Conservation (phyloP, 1,140 invertebrate species). For the Bombus consobrinus region DNA sequence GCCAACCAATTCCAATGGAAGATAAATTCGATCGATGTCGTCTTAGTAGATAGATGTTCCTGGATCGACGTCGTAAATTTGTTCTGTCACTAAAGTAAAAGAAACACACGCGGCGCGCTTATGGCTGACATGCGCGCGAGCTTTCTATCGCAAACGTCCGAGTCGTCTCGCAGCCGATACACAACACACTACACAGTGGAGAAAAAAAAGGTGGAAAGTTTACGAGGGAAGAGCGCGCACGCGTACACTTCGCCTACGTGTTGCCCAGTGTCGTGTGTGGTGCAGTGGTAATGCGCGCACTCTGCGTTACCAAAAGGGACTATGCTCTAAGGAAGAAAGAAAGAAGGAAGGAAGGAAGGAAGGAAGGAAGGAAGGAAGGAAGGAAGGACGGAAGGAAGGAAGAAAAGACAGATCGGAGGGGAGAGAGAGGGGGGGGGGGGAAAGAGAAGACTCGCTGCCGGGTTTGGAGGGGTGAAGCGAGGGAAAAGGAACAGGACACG, state of each 20-base stretch:
- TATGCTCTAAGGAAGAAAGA: background rate
- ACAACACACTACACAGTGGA: background rate
- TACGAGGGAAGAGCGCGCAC: background rate
- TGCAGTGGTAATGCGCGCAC: conserved; percentile 12
- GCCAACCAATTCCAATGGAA: background rate
- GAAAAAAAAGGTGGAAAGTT: background rate
- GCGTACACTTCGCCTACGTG: background rate
- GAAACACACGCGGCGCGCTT: conserved; percentile 10
- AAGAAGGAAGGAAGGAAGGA: conserved; percentile 3
- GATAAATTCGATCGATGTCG: background rate
- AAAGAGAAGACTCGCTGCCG: accelerated
- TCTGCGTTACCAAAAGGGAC: conserved; percentile 28
- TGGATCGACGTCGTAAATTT: background rate
- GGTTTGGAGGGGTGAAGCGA: background rate
- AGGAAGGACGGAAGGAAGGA: too few relatives aligned
- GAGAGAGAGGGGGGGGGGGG: too few relatives aligned
- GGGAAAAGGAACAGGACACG: background rate
- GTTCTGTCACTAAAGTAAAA: conserved; percentile 7
- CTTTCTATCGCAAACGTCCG: background rate
- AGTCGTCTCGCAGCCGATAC: background rate
- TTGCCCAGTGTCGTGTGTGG: background rate
- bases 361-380: conserved; percentile 1
- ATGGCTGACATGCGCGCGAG: background rate
- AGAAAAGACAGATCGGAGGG: too few relatives aligned
- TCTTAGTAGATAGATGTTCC: accelerated